Percentiles rank a stretch among this genome's conserved stretches.
These are phyloP conservation scores for Tupaia chinensis DNA, from an alignment of 2,113 vertebrate species.

Conservation along the genomic window DNA sequence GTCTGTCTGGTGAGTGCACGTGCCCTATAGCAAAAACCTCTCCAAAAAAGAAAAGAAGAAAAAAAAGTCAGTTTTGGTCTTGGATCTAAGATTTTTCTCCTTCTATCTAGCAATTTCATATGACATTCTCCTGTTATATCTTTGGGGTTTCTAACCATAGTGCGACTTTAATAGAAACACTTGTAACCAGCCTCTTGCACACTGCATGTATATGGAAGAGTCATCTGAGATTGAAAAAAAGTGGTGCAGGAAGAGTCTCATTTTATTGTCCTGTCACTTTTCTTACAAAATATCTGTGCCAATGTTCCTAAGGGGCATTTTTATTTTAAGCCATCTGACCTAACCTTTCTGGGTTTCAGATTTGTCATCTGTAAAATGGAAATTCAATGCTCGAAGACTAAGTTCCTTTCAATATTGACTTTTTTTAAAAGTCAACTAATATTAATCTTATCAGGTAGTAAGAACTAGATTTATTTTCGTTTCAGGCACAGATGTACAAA, in stretches of 20 bases:
- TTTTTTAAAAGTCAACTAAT: not conserved
- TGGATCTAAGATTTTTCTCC: not conserved
- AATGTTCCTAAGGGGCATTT: not conserved
- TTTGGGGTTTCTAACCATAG: not conserved
- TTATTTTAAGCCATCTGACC: not conserved
- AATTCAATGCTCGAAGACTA: constrained; percentile 12
- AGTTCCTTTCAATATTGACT: not conserved
- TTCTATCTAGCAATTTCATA: not conserved
- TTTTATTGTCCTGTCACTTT: not conserved
- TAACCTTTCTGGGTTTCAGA: constrained; percentile 14
- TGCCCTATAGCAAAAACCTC: too few relatives aligned
- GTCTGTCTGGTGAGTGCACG: too few relatives aligned
- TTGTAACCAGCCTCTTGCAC: not conserved
- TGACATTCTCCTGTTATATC: not conserved
- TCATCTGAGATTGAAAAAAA: not conserved
- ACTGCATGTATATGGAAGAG: not conserved
- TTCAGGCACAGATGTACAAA: not conserved
- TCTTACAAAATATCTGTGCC: constrained; percentile 29
- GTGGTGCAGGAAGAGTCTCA: not conserved
- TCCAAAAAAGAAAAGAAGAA: too few relatives aligned
- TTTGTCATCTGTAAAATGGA: not conserved
- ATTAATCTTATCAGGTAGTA: not conserved
- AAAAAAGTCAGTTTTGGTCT: not conserved
- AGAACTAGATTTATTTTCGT: constrained; percentile 3
- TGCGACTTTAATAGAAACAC: not conserved